A percentile compares a stretch with the other conserved stretches of the same genome.
phyloP scores from a whole-genome alignment of 2,797 vertebrate genomes.

The Myotis pilosus region DNA sequence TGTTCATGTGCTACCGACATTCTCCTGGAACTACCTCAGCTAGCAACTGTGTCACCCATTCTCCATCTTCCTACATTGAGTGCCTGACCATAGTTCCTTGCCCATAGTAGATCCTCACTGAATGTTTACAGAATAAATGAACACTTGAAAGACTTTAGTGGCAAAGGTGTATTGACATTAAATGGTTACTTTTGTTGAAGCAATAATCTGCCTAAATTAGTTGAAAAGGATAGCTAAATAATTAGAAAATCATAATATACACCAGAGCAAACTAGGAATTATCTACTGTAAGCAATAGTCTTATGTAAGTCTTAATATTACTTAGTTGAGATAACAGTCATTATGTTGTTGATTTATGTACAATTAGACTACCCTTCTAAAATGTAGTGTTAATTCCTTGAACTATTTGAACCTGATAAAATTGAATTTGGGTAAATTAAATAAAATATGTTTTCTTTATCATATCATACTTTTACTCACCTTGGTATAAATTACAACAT shows the following conservation, averaged over 20 bases:
- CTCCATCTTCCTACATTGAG: not conserved
- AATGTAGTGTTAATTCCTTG: slow-evolving; percentile 54
- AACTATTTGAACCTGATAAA: slow-evolving; percentile 48
- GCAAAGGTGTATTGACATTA: not conserved
- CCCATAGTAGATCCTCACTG: not conserved
- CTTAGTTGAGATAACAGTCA: slow-evolving; percentile 60
- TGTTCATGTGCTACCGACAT: not conserved
- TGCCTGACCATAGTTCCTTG: not conserved
- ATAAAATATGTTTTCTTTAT: slow-evolving; percentile 64
- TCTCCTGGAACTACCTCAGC: not conserved
- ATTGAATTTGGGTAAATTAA: slow-evolving; percentile 69
- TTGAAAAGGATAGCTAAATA: not conserved
- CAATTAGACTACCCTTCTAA: slow-evolving; percentile 68
- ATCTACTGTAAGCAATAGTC: slow-evolving; percentile 35
- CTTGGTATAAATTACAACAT: not conserved
- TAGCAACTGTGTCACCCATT: not conserved
- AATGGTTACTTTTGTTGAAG: slow-evolving; percentile 26
- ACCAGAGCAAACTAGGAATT: slow-evolving; percentile 64
- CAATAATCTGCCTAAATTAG: slow-evolving; percentile 50
- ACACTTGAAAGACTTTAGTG: not conserved
- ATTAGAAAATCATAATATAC: slow-evolving; percentile 38
- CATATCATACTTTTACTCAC: slow-evolving; percentile 24
- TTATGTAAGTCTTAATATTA: slow-evolving; percentile 60
- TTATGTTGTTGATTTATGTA: not conserved
- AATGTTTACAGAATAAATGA: not conserved